Evolutionary conservation across 2,113 vertebrate species (phyloP), one percentile per base, ranked within the genome.

Genomic region (Bombycilla garrulus): DNA sequence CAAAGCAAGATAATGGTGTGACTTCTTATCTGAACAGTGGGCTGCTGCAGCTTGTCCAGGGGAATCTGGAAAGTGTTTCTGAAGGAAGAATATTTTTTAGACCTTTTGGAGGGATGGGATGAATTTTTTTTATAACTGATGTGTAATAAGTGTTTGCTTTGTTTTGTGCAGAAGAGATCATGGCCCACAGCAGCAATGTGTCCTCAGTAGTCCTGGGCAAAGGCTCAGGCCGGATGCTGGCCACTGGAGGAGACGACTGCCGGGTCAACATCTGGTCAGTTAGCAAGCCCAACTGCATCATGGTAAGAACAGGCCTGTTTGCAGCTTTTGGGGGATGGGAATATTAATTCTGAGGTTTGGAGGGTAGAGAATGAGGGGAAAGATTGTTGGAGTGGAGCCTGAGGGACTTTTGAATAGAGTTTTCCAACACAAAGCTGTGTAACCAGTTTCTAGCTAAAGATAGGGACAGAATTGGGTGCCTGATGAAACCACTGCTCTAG

Each of bases 251-350:
- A 71, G 98, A 99, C 28, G 99, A 99, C 97, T 99, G 99, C 95
- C 97, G 98, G 5, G 99, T 99, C 80, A 99, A 99, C 96, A 98
- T 99, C 86, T 99, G 99, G 99, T 98, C 99, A 10, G 98, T 99
- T 81, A 99, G 98, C 98, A 99, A 99, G 95, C 98, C 99, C 87
- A 99, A 99, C 98, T 99, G 99, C 97, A 98, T 99, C 96, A 99
- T 99, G 99, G 99, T 99, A 98, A 98, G 98, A 40, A 6, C 8
- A 6, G 47, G 35, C 47, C 65, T 48, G 12, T 26, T 74, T 23
- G n/a, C 61, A 60, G 5, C 50, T 13, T 47, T 23, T 7, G 4
- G 14, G 28, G 2, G 6, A 17, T n/a, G 36, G n/a, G 25, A 66
- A 24, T 62, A 12, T 53, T 86, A 36, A 69, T 82, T 88, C 47